Conservation (phyloP, 2,797 vertebrate genomes). For the Anguilla obscura region DNA sequence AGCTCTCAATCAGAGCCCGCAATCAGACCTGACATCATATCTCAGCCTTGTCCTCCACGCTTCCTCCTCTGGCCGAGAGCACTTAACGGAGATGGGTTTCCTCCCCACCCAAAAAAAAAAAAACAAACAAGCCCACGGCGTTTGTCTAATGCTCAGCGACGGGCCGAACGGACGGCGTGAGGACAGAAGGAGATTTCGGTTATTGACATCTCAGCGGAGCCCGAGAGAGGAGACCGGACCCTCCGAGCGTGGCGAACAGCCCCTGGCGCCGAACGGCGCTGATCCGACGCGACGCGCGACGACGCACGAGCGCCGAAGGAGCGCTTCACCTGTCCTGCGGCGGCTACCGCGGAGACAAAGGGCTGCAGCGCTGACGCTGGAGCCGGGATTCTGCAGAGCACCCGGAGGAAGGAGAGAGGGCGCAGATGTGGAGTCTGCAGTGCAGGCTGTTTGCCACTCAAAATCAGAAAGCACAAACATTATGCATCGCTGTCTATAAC, state of each 20-base stretch:
- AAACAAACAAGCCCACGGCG: neutral
- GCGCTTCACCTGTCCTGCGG: conserved; percentile 14
- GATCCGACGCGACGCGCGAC: conserved; percentile 29
- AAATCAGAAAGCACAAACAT: too few relatives aligned
- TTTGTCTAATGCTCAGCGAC: neutral
- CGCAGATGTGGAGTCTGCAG: too few relatives aligned
- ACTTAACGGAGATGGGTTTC: neutral
- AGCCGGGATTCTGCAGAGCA: neutral
- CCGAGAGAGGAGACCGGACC: neutral
- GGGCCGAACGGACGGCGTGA: neutral
- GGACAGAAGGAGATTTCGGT: neutral
- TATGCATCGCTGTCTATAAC: too few relatives aligned
- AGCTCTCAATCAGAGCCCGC: conserved; percentile 51
- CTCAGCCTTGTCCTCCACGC: neutral
- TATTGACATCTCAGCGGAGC: neutral
- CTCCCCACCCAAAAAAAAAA: neutral
- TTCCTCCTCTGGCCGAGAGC: neutral
- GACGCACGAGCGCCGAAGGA: conserved; percentile 22
- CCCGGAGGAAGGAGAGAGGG: neutral
- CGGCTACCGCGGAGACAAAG: conserved; percentile 27
- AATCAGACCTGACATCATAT: conserved; percentile 25
- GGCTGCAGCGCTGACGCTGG: neutral
- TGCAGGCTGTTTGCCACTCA: too few relatives aligned
- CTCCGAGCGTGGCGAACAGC: neutral
- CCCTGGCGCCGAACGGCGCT: neutral